Evolutionary conservation across 1,140 invertebrate species (phyloP).

Genomic region (Asbolus verrucosus): DNA sequence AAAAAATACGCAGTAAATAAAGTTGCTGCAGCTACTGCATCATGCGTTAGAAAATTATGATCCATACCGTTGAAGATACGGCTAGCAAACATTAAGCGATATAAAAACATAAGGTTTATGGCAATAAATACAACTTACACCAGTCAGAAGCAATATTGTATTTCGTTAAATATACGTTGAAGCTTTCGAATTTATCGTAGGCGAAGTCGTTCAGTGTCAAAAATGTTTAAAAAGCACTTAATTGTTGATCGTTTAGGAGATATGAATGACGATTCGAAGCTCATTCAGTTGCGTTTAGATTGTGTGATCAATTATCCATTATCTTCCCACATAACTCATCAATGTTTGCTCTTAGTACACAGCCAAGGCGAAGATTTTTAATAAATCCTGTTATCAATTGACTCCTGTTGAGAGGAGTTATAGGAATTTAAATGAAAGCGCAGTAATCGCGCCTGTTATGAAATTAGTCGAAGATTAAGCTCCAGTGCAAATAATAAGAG

Average conservation of each 20-base stretch:
- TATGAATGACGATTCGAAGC: constrained; percentile 7
- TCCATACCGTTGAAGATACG: too few species aligned
- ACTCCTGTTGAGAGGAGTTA: not conserved
- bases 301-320: constrained; percentile 2
- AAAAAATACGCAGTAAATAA: not conserved
- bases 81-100: too few species aligned
- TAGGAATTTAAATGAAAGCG: not conserved
- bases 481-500: not conserved
- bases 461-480: constrained; percentile 1
- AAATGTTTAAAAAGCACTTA: constrained; percentile 10
- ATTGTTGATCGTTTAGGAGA: constrained; percentile 4
- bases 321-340: constrained; percentile 1
- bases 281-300: too few species aligned
- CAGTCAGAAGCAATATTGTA: too few species aligned
- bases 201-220: too few species aligned
- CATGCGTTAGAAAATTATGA: constrained; percentile 12
- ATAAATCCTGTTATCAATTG: not conserved
- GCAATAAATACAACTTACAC: too few species aligned
- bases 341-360: too few species aligned
- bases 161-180: too few species aligned
- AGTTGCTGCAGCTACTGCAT: constrained; percentile 13
- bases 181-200: too few species aligned
- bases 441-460: not conserved
- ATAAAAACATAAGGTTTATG: too few species aligned
- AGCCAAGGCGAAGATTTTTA: too few species aligned